Evolutionary conservation across 1,140 invertebrate species (phyloP).

Genomic region (Heterodera carotae): DNA sequence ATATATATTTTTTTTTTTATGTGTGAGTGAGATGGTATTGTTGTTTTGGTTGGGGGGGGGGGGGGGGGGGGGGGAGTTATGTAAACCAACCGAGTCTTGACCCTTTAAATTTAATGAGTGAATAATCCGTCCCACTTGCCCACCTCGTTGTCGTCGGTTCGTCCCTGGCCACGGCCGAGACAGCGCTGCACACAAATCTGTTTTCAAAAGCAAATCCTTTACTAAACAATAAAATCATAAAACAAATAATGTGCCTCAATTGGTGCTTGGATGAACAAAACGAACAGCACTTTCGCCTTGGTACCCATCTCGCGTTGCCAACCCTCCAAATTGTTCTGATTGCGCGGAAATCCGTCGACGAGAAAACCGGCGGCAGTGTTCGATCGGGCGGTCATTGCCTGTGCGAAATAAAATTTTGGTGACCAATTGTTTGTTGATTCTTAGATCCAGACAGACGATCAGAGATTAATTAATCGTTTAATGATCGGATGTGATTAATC

Average conservation of each 20-base stretch:
- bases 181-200: slow-evolving; percentile 77
- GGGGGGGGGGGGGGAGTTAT: no score
- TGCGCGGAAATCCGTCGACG: slow-evolving; percentile 97
- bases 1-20: no score
- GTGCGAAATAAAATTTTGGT: slow-evolving; percentile 36
- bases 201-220: background rate
- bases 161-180: slow-evolving; percentile 83
- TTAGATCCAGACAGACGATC: no score
- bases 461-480: background rate
- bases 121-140: no score
- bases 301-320: slow-evolving; percentile 84
- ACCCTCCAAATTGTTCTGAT: slow-evolving; percentile 91
- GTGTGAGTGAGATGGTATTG: no score
- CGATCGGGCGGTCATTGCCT: slow-evolving; percentile 75
- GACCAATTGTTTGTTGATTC: no score
- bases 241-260: slow-evolving; percentile 71
- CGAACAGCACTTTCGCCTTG: slow-evolving; percentile 82
- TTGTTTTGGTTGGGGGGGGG: no score
- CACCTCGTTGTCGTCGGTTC: slow-evolving; percentile 85
- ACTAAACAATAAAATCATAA: slow-evolving; percentile 15
- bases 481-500: background rate
- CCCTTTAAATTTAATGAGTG: no score
- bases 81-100: no score
- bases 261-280: slow-evolving; percentile 89
- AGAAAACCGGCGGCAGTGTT: slow-evolving; percentile 80